Conservation (phyloP, 2,888 invertebrate species). For the Ptychoptera contaminata region DNA sequence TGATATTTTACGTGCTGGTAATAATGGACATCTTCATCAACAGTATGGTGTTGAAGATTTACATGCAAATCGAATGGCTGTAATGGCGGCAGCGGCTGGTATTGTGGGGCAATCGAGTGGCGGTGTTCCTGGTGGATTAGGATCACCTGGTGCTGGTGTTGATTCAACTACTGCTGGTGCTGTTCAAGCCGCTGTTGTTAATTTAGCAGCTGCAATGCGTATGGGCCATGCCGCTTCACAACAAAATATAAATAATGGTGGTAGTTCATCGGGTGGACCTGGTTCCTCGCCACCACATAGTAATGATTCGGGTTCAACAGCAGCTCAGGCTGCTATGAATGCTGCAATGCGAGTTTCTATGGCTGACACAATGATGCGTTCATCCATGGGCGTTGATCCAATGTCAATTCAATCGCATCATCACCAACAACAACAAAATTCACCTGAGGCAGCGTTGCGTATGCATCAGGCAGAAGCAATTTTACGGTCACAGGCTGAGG, state of each 20-base stretch:
- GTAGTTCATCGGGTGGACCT: constrained; percentile 11
- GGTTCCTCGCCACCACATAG: constrained; percentile 29
- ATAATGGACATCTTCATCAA: constrained; percentile 34
- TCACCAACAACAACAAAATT: constrained; percentile 16
- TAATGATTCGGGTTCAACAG: constrained; percentile 31
- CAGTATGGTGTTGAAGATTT: constrained; percentile 39
- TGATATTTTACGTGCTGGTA: constrained; percentile 24
- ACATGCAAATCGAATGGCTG: constrained; percentile 47
- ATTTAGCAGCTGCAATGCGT: constrained; percentile 61
- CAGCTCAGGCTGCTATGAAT: constrained; percentile 40
- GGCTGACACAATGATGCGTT: constrained; percentile 36
- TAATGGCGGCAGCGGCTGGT: constrained; percentile 47
- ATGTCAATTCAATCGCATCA: constrained; percentile 20
- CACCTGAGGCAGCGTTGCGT: constrained; percentile 36
- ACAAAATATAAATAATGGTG: constrained; percentile 8
- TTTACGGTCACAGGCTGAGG: constrained; percentile 72
- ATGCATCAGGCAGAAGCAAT: constrained; percentile 72
- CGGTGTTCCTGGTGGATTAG: constrained; percentile 34
- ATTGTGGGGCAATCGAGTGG: constrained; percentile 45
- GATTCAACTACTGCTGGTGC: constrained; percentile 39
- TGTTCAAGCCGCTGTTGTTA: constrained; percentile 57
- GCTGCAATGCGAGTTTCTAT: constrained; percentile 43
- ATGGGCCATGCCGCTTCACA: constrained; percentile 29
- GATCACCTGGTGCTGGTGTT: constrained; percentile 26
- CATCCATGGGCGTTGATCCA: constrained; percentile 34